phyloP scores from a whole-genome alignment of 2,797 vertebrate genomes.

The Acridotheres tristis region DNA sequence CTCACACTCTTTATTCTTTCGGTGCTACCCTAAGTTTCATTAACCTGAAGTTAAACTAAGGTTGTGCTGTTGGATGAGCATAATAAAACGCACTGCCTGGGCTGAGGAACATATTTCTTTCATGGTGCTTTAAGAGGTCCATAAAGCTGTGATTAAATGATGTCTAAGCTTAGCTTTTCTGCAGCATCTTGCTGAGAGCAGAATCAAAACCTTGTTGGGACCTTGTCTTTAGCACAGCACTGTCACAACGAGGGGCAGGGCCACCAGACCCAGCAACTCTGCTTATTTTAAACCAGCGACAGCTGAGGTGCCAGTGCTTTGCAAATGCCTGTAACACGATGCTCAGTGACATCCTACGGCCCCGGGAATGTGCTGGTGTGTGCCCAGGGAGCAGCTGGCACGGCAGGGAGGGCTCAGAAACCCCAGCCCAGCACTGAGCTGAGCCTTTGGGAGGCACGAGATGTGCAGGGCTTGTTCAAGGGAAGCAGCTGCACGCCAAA shows the following conservation, averaged over 20 bases:
- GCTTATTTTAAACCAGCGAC: conserved; percentile 49
- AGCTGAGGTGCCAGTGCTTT: conserved; percentile 21
- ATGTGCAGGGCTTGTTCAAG: neutral
- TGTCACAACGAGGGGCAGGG: neutral
- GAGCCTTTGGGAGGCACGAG: neutral
- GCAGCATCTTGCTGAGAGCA: conserved; percentile 20
- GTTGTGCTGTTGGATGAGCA: conserved; percentile 33
- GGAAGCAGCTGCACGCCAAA: neutral
- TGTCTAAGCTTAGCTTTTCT: conserved; percentile 28
- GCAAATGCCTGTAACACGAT: conserved; percentile 21
- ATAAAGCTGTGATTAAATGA: conserved; percentile 55
- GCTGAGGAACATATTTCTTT: conserved; percentile 34
- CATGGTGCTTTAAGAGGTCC: conserved; percentile 20
- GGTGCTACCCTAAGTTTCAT: conserved; percentile 23
- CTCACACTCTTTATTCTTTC: conserved; percentile 10
- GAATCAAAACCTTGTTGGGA: conserved; percentile 3
- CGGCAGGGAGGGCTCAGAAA: neutral
- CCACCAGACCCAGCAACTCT: neutral
- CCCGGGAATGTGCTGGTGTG: neutral
- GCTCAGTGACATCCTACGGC: neutral
- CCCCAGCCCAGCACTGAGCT: neutral
- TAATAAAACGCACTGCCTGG: conserved; percentile 37
- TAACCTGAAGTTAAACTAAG: conserved; percentile 58
- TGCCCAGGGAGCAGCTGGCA: neutral
- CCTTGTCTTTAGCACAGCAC: neutral